Conservation (phyloP, 1,140 invertebrate genomes). For the Scaptodrosophila lebanonensis region DNA sequence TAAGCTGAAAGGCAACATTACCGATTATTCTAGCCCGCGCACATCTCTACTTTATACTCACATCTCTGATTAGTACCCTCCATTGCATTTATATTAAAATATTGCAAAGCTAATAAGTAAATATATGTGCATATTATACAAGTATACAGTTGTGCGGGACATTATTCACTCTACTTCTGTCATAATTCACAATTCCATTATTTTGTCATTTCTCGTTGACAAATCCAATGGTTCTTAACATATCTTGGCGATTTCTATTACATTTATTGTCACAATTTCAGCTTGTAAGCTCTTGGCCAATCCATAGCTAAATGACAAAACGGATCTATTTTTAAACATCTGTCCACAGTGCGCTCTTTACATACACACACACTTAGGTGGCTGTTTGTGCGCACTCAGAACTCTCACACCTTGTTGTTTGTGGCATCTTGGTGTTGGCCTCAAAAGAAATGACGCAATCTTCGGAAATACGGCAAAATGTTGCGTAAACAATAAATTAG, state of each 20-base stretch:
- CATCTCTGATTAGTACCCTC: no score
- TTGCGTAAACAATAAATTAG: conserved; percentile 68
- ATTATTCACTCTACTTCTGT: no score
- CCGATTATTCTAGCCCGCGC: no score
- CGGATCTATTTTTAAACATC: conserved; percentile 53
- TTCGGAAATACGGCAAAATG: conserved; percentile 34
- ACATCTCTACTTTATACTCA: no score
- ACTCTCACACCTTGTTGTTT: conserved; percentile 46
- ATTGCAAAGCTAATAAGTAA: no score
- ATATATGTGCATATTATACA: no score
- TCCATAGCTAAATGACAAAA: conserved; percentile 45
- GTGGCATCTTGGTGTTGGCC: conserved; percentile 17
- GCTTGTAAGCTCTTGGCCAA: conserved; percentile 47
- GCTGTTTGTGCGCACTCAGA: conserved; percentile 11
- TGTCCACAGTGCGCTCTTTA: conserved; percentile 27
- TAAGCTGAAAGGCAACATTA: no score
- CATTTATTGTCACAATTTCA: conserved; percentile 1
- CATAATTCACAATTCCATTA: no score
- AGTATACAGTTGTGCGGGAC: no score
- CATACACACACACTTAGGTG: conserved; percentile 2
- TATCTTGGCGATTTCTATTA: conserved; percentile 1
- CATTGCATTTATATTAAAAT: no score
- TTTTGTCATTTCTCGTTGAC: conserved; percentile 16
- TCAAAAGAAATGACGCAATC: conserved; percentile 61
- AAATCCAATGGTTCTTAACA: conserved; percentile 8